Percentiles rank a stretch among this genome's conserved stretches.
Evolutionary conservation across 2,888 invertebrate species (phyloP).

Genomic region (Geotrupes spiniger): DNA sequence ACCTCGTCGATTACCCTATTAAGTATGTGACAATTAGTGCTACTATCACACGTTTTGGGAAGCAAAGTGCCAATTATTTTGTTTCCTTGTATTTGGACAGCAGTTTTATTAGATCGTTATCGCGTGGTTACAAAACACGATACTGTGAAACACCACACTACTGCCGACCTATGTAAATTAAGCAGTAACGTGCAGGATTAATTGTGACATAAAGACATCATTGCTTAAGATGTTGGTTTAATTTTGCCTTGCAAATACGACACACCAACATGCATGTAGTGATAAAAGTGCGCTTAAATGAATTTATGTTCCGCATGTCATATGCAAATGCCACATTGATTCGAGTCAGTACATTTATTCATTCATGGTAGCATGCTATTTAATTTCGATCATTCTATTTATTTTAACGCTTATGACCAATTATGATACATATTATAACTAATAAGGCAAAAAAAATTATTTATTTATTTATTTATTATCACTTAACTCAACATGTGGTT

Average conservation of each 20-base stretch:
- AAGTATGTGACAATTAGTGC: not conserved
- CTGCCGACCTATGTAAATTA: slow-evolving; percentile 10
- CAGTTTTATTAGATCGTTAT: not conserved
- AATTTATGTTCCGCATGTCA: not conserved
- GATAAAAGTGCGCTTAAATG: slow-evolving; percentile 1
- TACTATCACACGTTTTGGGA: not conserved
- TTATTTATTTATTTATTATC: too few relatives aligned
- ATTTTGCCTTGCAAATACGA: slow-evolving; percentile 7
- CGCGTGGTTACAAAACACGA: not conserved
- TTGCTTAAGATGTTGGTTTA: slow-evolving; percentile 10
- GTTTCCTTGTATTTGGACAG: slow-evolving; percentile 3
- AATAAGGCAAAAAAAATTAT: too few relatives aligned
- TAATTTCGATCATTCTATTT: too few relatives aligned
- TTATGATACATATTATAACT: too few relatives aligned
- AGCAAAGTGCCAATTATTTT: slow-evolving; percentile 4
- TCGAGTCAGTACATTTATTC: too few relatives aligned
- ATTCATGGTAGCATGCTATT: too few relatives aligned
- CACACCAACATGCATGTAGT: not conserved
- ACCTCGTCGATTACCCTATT: not conserved
- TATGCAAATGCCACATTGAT: too few relatives aligned
- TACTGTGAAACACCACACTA: slow-evolving; percentile 5
- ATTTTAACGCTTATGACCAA: too few relatives aligned
- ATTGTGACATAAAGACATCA: slow-evolving; percentile 12
- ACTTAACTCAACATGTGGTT: too few relatives aligned
- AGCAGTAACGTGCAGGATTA: slow-evolving; percentile 8